Evolutionary conservation across 1,140 invertebrate species (phyloP).

Genomic region (Drosophila persimilis): DNA sequence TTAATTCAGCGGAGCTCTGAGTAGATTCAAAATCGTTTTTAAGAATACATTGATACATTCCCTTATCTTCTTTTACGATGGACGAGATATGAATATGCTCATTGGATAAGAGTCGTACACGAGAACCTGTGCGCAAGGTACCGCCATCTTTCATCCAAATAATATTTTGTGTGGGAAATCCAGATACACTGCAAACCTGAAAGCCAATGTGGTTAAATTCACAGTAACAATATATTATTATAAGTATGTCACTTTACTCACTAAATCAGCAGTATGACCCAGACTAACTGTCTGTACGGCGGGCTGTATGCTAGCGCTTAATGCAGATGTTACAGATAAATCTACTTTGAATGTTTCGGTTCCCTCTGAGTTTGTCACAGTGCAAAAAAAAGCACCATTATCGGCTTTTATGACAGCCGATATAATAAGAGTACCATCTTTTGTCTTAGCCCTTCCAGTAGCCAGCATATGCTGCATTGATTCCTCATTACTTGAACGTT

Average conservation of each 20-base stretch:
- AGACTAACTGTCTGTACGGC: constrained; percentile 84
- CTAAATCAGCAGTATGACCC: constrained; percentile 85
- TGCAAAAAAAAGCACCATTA: constrained; percentile 84
- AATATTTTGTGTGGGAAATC: constrained; percentile 88
- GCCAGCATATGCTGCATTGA: constrained; percentile 83
- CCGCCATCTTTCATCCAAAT: constrained; percentile 90
- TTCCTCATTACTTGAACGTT: constrained; percentile 83
- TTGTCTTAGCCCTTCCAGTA: constrained; percentile 83
- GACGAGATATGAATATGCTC: constrained; percentile 86
- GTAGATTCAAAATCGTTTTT: constrained; percentile 88
- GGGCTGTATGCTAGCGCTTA: constrained; percentile 84
- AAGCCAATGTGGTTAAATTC: constrained; percentile 24
- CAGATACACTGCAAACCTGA: constrained; percentile 88
- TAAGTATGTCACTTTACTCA: constrained; percentile 76
- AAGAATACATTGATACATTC: constrained; percentile 93
- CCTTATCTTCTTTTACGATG: constrained; percentile 89
- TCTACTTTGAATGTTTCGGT: constrained; percentile 85
- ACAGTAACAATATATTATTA: neutral
- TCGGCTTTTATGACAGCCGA: constrained; percentile 84
- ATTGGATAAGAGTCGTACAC: constrained; percentile 84
- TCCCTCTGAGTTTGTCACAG: constrained; percentile 84
- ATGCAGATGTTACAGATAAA: constrained; percentile 83
- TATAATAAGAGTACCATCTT: constrained; percentile 84
- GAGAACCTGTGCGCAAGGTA: constrained; percentile 85
- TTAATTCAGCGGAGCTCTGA: constrained; percentile 89